Percentiles rank a stretch among this genome's conserved stretches.
Conservation (phyloP, 2,888 invertebrate species). For the Apodemia hepburni region DNA sequence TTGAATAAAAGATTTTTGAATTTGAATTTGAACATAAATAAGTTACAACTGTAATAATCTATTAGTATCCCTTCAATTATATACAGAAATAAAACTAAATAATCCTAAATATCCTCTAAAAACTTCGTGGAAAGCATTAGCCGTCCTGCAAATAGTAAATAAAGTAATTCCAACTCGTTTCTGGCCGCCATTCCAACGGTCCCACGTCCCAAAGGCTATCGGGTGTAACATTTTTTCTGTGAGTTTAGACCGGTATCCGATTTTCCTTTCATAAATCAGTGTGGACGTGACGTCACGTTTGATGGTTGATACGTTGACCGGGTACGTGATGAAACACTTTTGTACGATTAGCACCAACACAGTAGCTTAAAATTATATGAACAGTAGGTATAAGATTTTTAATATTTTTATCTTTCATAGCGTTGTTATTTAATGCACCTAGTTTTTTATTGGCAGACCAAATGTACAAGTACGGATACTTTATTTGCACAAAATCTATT, state of each 20-base stretch:
- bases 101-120: slow-evolving; percentile 39
- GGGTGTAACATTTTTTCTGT: slow-evolving; percentile 40
- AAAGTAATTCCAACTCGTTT: slow-evolving; percentile 58
- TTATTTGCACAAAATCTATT: too few relatives aligned
- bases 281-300: slow-evolving; percentile 64
- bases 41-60: too few relatives aligned
- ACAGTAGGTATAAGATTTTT: too few relatives aligned
- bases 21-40: too few relatives aligned
- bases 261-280: slow-evolving; percentile 63
- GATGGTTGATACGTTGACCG: slow-evolving; percentile 52
- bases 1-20: too few relatives aligned
- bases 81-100: slow-evolving; percentile 18
- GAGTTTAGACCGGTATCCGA: slow-evolving; percentile 17
- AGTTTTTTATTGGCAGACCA: too few relatives aligned
- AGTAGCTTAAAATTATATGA: background rate
- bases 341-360: slow-evolving; percentile 17
- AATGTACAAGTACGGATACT: too few relatives aligned
- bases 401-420: too few relatives aligned
- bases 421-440: too few relatives aligned
- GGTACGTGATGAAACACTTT: slow-evolving; percentile 62
- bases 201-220: slow-evolving; percentile 62
- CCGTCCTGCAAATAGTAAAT: slow-evolving; percentile 38
- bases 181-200: slow-evolving; percentile 43
- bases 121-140: slow-evolving; percentile 47
- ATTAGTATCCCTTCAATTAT: background rate